Evolutionary conservation across 1,140 invertebrate species (phyloP), one percentile per base, ranked within the genome.

Genomic region (Cheumatopsyche charites): DNA sequence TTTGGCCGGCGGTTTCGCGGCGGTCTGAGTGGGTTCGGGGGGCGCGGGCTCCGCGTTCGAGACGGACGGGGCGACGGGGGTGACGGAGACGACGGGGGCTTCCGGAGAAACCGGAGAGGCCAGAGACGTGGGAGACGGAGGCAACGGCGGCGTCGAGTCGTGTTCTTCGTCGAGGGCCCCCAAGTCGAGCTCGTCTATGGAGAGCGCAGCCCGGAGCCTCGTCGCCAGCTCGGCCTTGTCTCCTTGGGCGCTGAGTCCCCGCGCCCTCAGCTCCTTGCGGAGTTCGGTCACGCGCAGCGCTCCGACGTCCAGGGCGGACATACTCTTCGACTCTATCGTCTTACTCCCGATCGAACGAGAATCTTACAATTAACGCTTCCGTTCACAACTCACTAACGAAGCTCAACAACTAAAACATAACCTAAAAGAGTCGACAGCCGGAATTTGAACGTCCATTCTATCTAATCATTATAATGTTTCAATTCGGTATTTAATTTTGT

Each of bases 191-290:
- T 82, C 81, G 15, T 83, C 82, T 69, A 82, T 80, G 61, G 84
- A 74, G 65, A 91, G 80, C 3, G 89, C 88, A 47, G 87, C 80
- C 78, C 91, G 89, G 55, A 95, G 84, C 75, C 93, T 87, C 70
- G 91, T 89, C 21, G 92, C 82, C 43, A 95, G 82, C 77, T 94
- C 92, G 36, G 86, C 90, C 86, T 94, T 95, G 78, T 93, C 93
- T 11, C 93, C 93, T 49, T 88, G 83, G 13, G 88, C 87, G 15
- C 89, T 82, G 13, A 94, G 81, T 47, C 91, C 92, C 78, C 91
- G 87, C 72, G 88, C 82, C 81, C 94, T 94, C 26, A 94, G 81
- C 81, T 93, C 92, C 77, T 89, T 87, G 76, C 91, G 92, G 73
- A 95, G 83, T 79, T 95, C 93, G 7, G 90, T 87, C 29, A 93